Base-by-base conservation (phyloP, 2,113 vertebrate species). In the Marmota flaviventris region DNA sequence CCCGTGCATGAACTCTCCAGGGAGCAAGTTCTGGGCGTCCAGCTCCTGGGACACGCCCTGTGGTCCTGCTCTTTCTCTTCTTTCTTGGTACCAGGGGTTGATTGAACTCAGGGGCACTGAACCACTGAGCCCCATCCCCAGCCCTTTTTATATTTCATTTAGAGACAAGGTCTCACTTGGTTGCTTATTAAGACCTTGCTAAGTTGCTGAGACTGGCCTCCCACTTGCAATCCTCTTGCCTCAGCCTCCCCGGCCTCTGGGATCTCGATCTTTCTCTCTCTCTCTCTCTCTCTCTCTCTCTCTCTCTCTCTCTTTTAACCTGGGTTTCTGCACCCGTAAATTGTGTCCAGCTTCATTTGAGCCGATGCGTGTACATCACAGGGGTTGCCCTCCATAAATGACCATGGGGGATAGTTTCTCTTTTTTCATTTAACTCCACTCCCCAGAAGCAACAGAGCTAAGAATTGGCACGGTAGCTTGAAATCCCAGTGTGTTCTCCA, bases 21-120 rank as follows among this genome's bases (percentile, higher is more conserved):
- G 90, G 39, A 77, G 9, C 34, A 16, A 5, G 67, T 58, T 85
- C 73, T 32, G 25, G 63, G 29, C 42, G 29, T 27, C 6, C 42
- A 24, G 70, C 65, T 91, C 0, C 9, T 27, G 4, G 69, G 24
- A 32, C 0, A 0, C 1, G 20, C 78, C 7, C 0, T 20, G 5
- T 3, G 2, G 17, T 58, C 42, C 58, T 32, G 13, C 53, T 22
- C 56, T 58, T 18, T 58, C 18, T 58, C 7, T 20, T 58, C 22
- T 34, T 8, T 34, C 20, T 58, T 58, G 6, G 56, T 20, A 58
- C 18, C 18, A 56, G 48, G 17, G 53, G 18, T 56, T 18, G 53
- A 16, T 9, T 45, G 45, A 45, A 45, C 45, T 45, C 45, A 45
- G 45, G 45, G 45, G 45, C 45, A 1, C 45, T 45, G 9, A 8